Evolutionary conservation across 2,888 invertebrate genomes (phyloP).

Genomic region (Hemaris fuciformis): DNA sequence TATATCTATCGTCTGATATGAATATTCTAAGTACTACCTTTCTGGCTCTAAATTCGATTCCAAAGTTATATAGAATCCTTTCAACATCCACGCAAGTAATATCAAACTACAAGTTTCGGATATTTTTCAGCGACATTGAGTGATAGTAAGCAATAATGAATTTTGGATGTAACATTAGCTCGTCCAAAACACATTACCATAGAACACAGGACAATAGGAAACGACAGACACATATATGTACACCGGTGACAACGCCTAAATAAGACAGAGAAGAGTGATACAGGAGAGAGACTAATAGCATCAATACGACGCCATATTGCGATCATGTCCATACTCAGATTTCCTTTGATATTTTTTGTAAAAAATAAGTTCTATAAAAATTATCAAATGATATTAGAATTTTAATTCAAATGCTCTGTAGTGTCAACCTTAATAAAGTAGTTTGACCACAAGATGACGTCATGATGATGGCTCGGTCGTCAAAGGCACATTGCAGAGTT

Average conservation of each 20-base stretch:
- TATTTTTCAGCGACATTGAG: conserved; percentile 1
- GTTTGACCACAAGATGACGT: conserved; percentile 27
- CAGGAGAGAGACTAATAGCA: conserved; percentile 47
- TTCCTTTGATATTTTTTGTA: neutral
- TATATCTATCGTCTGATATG: neutral
- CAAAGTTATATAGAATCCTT: neutral
- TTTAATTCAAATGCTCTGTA: too few relatives aligned
- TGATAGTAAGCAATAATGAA: conserved; percentile 28
- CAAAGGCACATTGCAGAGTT: conserved; percentile 57
- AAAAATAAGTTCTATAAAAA: too few relatives aligned
- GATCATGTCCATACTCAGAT: conserved; percentile 8
- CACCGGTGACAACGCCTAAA: conserved; percentile 58
- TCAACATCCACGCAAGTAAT: neutral
- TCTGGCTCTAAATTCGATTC: neutral
- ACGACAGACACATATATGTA: conserved; percentile 52
- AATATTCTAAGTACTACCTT: neutral
- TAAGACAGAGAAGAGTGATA: conserved; percentile 56
- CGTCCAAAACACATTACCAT: conserved; percentile 35
- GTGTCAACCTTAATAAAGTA: too few relatives aligned
- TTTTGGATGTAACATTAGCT: conserved; percentile 23
- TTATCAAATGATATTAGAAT: too few relatives aligned
- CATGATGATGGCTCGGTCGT: conserved; percentile 37
- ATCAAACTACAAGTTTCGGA: neutral
- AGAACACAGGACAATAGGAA: conserved; percentile 43
- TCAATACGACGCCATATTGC: conserved; percentile 44